Base-by-base conservation (phyloP, 2,113 vertebrate genomes). In the Ardeotis arabs region DNA sequence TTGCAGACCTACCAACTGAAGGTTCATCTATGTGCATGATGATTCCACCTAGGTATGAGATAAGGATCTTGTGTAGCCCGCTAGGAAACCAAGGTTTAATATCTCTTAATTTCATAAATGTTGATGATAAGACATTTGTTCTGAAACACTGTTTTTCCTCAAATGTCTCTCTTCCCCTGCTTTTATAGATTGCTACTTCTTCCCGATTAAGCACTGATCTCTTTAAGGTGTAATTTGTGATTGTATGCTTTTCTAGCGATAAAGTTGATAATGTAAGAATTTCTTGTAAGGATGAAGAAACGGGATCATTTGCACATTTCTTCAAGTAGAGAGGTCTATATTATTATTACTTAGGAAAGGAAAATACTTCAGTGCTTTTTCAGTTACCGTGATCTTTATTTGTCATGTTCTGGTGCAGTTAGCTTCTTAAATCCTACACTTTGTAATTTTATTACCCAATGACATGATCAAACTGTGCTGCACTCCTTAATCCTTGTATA, bases 291-390 rank as follows among this genome's bases (percentile, higher is more conserved):
- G 29, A 45, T 75, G 58, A 72, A 25, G 18, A 63, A 78, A 63
- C 1, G 0, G 31, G 6, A 29, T 84, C 3, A 47, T 59, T 75
- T 90, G 35, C 8, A 22, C 0, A 1, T 68, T 89, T 72, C 7
- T 39, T 87, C 28, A 89, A 52, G 68, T 60, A 60, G 63, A 64
- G 23, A 78, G 9, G 7, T 19, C 16, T 73, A 4, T 47, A 5
- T 47, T 92, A 22, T 69, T 90, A 25, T 35, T 88, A 35, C 9
- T 47, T 27, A 41, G 22, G 23, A 62, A 70, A 86, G 16, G 53
- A 78, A 64, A 84, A 84, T 59, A 29, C 12, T 78, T 68, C 2
- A 2, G 19, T 89, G 22, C 44, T 78, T 52, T 72, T 94, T 87
- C 27, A 85, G 16, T 72, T 85, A 37, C 14, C 37, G 10, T 72